These are phyloP conservation scores for Physocephala rufipes DNA, from an alignment of 2,888 invertebrate genomes.

Conservation along the genomic window DNA sequence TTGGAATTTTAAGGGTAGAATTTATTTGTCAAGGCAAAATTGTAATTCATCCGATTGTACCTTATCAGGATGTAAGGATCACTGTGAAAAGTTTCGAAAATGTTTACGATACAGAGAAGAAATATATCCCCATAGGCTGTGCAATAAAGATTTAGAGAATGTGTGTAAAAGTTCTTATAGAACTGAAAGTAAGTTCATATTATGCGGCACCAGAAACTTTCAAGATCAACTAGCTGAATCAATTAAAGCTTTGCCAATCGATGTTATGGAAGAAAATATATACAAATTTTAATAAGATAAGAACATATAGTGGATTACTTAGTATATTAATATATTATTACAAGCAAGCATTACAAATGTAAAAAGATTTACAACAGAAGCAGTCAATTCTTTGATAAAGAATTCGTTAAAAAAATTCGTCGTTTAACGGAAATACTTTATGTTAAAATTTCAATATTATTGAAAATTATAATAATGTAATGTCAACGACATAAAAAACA, in stretches of 20 bases:
- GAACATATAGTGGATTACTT: too few relatives aligned
- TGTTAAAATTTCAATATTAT: too few relatives aligned
- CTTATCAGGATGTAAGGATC: conserved; percentile 36
- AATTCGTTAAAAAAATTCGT: too few relatives aligned
- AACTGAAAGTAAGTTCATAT: conserved; percentile 41
- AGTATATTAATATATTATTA: too few relatives aligned
- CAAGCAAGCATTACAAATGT: too few relatives aligned
- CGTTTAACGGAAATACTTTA: too few relatives aligned
- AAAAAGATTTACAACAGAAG: neutral
- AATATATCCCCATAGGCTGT: conserved; percentile 46
- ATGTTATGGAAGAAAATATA: conserved; percentile 33
- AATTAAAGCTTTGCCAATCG: conserved; percentile 18
- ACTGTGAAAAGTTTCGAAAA: conserved; percentile 49
- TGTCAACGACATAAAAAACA: neutral
- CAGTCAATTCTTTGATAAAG: conserved; percentile 31
- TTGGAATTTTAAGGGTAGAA: conserved; percentile 80
- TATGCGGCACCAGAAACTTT: conserved; percentile 52
- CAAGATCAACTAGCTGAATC: conserved; percentile 45
- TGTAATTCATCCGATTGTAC: conserved; percentile 45
- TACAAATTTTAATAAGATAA: neutral
- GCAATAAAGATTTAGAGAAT: conserved; percentile 42
- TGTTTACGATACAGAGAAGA: conserved; percentile 57
- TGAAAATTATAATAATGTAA: neutral
- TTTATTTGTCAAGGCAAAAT: conserved; percentile 69
- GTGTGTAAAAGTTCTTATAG: conserved; percentile 34